These are phyloP conservation scores for Aurelia aurita complex sp. Pacific DNA, from an alignment of 30 jellyfish, hydroid and myxozoan species.

Conservation along the genomic window DNA sequence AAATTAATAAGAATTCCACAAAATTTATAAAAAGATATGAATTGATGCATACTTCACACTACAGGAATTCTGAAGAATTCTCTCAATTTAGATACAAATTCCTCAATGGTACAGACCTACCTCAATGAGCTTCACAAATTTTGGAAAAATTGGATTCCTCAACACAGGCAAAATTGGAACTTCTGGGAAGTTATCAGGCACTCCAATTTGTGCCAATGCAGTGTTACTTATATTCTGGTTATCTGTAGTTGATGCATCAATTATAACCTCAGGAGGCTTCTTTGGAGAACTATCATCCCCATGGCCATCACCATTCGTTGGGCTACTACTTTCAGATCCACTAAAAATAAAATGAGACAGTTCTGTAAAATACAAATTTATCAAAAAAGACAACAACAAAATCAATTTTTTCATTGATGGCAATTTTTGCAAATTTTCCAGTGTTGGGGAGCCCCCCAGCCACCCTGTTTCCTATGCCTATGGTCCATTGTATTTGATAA, in stretches of 20 bases:
- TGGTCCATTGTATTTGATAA: no score
- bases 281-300: constrained; percentile 49
- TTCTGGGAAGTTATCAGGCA: constrained; percentile 86
- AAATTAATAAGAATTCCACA: no score
- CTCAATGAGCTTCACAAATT: constrained; percentile 90
- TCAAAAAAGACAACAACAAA: no score
- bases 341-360: neutral
- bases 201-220: constrained; percentile 87
- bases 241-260: constrained; percentile 55
- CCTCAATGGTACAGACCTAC: constrained; percentile 15
- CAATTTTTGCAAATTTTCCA: no score
- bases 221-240: constrained; percentile 28
- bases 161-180: constrained; percentile 88
- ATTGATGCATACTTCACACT: no score
- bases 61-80: no score
- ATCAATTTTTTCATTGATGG: no score
- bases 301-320: constrained; percentile 40
- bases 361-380: no score
- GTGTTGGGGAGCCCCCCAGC: no score
- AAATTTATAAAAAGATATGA: no score
- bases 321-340: neutral
- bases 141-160: constrained; percentile 93
- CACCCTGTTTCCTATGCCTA: no score
- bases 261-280: constrained; percentile 43
- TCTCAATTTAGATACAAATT: no score